phyloP scores from a whole-genome alignment of 2,797 vertebrate species.

The Pterois miles region DNA sequence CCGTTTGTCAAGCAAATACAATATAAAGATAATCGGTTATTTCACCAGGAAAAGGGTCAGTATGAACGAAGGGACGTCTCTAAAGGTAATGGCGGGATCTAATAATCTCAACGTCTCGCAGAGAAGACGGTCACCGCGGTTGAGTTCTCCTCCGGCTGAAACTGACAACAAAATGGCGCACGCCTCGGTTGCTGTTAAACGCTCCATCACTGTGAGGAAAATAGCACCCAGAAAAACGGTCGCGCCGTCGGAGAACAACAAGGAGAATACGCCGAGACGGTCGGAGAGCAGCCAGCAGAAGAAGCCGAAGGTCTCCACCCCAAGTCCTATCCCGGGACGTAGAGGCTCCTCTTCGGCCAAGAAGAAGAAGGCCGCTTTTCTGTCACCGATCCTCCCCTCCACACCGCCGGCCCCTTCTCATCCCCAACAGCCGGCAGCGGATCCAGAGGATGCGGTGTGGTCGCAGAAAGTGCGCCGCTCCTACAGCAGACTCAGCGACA shows the following conservation, averaged over 20 bases:
- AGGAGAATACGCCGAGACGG: conserved; percentile 62
- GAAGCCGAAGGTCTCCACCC: conserved; percentile 48
- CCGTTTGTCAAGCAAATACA: not conserved
- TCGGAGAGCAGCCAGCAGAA: not conserved
- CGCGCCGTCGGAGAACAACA: conserved; percentile 47
- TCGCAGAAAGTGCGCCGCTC: conserved; percentile 74
- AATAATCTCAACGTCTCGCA: not conserved
- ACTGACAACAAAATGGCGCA: conserved; percentile 67
- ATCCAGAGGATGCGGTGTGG: conserved; percentile 55
- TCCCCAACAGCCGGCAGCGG: not conserved
- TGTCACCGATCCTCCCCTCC: conserved; percentile 68
- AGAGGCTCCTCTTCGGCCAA: conserved; percentile 19
- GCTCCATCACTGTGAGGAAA: conserved; percentile 69
- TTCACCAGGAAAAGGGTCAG: rapidly evolving
- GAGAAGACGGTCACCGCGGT: conserved; percentile 64
- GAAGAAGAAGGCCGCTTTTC: conserved; percentile 44
- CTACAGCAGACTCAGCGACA: conserved; percentile 72
- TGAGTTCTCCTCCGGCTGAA: conserved; percentile 43
- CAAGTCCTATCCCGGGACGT: not conserved
- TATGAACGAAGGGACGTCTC: conserved; percentile 4
- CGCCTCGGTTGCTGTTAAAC: conserved; percentile 36
- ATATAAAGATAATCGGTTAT: rapidly evolving
- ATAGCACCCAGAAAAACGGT: conserved; percentile 71
- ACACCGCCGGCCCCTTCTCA: conserved; percentile 19
- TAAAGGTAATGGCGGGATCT: conserved; percentile 5